Conservation (phyloP, 1,140 invertebrate species). For the Zaprionus camerounensis region DNA sequence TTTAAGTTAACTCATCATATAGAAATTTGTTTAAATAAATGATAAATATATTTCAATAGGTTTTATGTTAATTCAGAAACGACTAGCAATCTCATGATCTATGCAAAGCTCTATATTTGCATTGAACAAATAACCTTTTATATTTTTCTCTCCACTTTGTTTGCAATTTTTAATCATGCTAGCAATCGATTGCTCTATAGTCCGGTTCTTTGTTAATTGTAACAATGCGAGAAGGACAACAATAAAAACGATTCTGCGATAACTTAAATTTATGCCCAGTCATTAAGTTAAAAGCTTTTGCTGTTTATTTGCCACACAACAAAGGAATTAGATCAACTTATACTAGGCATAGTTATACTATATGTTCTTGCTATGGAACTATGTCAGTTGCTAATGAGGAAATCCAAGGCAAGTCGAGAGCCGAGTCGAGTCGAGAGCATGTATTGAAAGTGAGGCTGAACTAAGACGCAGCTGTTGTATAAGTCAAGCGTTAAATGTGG, state of each 20-base stretch:
- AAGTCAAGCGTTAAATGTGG: conserved; percentile 16
- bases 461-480: conserved; percentile 25
- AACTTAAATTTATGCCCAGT: conserved; percentile 20
- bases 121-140: not conserved
- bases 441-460: conserved; percentile 7
- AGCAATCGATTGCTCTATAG: conserved; percentile 5
- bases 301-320: conserved; percentile 25
- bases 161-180: conserved; percentile 1
- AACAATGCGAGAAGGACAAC: conserved; percentile 30
- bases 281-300: conserved; percentile 69
- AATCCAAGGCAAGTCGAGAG: not conserved
- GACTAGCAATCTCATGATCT: not conserved
- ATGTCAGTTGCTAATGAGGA: conserved; percentile 31
- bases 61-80: not conserved
- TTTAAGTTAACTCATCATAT: not conserved
- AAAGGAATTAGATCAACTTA: conserved; percentile 23
- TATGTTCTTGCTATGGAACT: conserved; percentile 3
- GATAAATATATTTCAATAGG: not conserved
- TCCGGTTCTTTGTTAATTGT: conserved; percentile 24
- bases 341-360: conserved; percentile 12
- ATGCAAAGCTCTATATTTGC: not conserved
- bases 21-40: not conserved
- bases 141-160: not conserved
- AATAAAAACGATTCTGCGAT: conserved; percentile 22
- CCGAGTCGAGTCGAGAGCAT: not conserved